A percentile compares a stretch with the other conserved stretches of the same genome.
Evolutionary conservation across 2,797 vertebrate genomes (phyloP).

Genomic region (Pseudotriccus pelzelni): DNA sequence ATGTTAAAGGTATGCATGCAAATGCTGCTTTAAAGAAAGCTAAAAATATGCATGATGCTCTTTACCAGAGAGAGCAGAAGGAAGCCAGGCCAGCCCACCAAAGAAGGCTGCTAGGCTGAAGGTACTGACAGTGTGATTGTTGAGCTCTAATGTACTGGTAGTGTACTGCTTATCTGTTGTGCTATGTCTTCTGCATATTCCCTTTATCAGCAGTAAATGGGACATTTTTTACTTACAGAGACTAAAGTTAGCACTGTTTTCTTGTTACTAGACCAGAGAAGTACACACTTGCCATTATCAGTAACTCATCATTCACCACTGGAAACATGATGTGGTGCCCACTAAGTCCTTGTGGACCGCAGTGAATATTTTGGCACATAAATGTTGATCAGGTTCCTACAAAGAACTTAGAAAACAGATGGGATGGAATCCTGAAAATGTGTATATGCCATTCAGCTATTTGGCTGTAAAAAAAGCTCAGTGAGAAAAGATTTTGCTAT

Average conservation of each 20-base stretch:
- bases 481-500: neutral
- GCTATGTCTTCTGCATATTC: neutral
- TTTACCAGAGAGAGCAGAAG: neutral
- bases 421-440: neutral
- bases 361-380: neutral
- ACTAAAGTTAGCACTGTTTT: conserved; percentile 14
- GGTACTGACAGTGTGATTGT: neutral
- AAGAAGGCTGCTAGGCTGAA: neutral
- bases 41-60: neutral
- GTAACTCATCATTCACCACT: neutral
- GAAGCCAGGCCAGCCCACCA: neutral
- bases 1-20: neutral
- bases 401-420: neutral
- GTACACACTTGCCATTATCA: neutral
- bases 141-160: neutral
- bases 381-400: neutral
- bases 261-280: conserved; percentile 31
- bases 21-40: neutral
- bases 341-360: neutral
- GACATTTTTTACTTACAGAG: neutral
- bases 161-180: neutral
- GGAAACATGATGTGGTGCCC: neutral
- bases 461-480: neutral
- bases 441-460: neutral
- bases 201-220: neutral